Base-by-base conservation (phyloP, 1,140 invertebrate genomes). In the Drosophila ambigua region DNA sequence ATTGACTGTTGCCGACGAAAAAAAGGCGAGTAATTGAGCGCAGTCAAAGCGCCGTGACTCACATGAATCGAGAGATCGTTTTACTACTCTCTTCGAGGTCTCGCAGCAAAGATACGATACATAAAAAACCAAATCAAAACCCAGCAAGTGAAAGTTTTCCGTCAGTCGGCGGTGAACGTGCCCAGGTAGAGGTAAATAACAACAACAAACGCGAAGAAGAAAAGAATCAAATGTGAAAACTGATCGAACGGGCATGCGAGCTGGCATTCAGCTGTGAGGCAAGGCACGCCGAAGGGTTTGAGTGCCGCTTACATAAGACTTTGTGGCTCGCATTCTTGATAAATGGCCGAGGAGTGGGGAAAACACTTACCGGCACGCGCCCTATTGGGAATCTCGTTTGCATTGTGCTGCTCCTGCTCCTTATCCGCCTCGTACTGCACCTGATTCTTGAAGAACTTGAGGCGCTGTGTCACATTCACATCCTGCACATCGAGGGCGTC, bases 401-500 rank as follows among this genome's bases (percentile, higher is more conserved):
- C 55, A 15, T 54, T 23, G 11, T 61, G 58, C 16, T 78, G 66
- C 58, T 72, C 61, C 35, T 46, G 49, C 43, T 90, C 93, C 87
- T 66, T 92, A 9, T 85, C 75, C 48, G 59, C 44, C 93, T 93
- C 93, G 64, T 94, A 94, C 53, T 94, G 92, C 8, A 95, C 91
- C 72, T 94, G 92, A 84, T 96, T 96, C 81, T 93, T 95, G 51
- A 93, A 94, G 79, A 97, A 94, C 55, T 93, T 93, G n/a, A 96
- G 87, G 66, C 95, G 94, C 79, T 94, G 93, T n/a, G 94, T 94
- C 0, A 96, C 92, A 31, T 94, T 94, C 6, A 96, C 92, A 82
- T 96, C 96, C 44, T 92, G 92, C 31, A 93, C 93, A 45, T 94
- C 93, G 28, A 97, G 92, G 20, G 93, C 94, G 11, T 93, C 92